These are phyloP conservation scores for Trypoxylus dichotomus DNA, from an alignment of 1,140 invertebrate species.

Conservation along the genomic window DNA sequence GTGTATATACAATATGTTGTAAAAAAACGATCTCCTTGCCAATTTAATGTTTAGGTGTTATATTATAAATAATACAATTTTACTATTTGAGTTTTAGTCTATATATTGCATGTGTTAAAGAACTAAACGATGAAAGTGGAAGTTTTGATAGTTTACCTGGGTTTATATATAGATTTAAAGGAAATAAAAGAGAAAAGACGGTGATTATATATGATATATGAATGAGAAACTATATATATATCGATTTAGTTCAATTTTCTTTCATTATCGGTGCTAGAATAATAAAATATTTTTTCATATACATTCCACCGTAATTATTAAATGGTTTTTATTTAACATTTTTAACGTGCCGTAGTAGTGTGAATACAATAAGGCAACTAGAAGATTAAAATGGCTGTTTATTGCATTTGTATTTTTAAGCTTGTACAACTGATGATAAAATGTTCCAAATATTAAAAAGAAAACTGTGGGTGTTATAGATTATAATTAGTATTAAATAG, in stretches of 20 bases:
- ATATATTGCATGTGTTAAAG: conserved; percentile 20
- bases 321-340: no score
- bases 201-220: conserved; percentile 25
- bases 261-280: conserved; percentile 6
- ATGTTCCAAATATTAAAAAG: no score
- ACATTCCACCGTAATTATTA: background rate
- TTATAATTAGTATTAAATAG: background rate
- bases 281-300: background rate
- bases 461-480: no score
- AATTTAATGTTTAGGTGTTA: conserved; percentile 27
- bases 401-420: no score
- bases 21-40: background rate
- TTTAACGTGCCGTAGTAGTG: background rate
- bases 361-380: no score
- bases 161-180: conserved; percentile 8
- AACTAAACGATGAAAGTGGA: background rate
- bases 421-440: no score
- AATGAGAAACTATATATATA: conserved; percentile 6
- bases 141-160: conserved; percentile 18
- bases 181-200: background rate
- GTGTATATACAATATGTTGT: conserved; percentile 13
- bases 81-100: conserved; percentile 35
- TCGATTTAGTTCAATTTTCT: background rate
- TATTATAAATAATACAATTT: conserved; percentile 44
- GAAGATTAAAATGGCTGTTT: no score